Evolutionary conservation across 2,113 vertebrate genomes (phyloP), one percentile per base, ranked within the genome.

Genomic region (Hystrix brachyura): DNA sequence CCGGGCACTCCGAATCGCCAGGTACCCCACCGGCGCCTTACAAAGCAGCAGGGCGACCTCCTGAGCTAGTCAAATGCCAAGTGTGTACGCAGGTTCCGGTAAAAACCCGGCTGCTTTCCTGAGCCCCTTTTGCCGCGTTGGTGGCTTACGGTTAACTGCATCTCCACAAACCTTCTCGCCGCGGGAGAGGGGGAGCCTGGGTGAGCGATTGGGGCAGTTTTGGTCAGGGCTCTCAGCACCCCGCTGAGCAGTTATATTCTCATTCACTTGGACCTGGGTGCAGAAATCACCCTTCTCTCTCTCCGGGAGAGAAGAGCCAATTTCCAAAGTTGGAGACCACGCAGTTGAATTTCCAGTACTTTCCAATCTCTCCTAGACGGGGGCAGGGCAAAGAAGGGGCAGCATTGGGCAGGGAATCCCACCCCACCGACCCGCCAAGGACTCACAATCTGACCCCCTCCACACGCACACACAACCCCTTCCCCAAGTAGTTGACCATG

Each of bases 331-430:
- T 98, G 95, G 92, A 93, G 57, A 96, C 55, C 80, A 96, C 93
- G 91, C 96, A 97, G 90, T 82, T 84, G 83, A 91, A 98, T 98
- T 97, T 98, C 97, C 81, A 98, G 98, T 84, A 98, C 97, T 98
- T 97, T 96, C 97, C 91, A 95, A 93, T 64, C 88, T 86, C 90
- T 83, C 90, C 94, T 82, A 85, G 95, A 97, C 82, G 78, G 97
- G 94, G 82, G 60, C 69, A 96, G 97, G 97, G 97, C 95, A 95
- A 65, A 96, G 1, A 89, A 79, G 92, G 93, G 46, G 86, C 12
- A 14, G 86, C 91, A 29, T 21, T 48, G 43, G 71, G 59, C 84
- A 27, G 87, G 32, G 19, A 83, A 87, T n/a, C 69, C 76, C 87
- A 93, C 69, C 29, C 48, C 25, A 82, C n/a, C 0, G 17, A 78